Conservation (phyloP, 2,797 vertebrate genomes). For the Xenops minutus region DNA sequence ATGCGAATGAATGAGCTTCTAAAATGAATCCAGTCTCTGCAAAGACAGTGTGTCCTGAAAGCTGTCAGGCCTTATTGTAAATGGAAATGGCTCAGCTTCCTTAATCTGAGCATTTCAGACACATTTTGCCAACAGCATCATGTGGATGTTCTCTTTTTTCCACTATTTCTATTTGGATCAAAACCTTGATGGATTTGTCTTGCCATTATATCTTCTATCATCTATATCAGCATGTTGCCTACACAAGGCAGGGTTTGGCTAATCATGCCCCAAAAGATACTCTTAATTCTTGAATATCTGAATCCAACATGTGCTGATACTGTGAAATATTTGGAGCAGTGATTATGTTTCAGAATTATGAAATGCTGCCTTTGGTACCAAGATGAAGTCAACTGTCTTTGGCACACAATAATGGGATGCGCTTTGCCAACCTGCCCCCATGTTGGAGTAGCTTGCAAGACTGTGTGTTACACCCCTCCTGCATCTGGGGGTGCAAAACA, state of each 20-base stretch:
- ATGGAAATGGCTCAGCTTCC: not conserved
- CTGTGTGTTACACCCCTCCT: rapidly evolving
- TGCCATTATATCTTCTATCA: not conserved
- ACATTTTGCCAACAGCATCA: not conserved
- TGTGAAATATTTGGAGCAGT: not conserved
- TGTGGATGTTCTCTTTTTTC: not conserved
- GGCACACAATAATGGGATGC: not conserved
- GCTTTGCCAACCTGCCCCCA: not conserved
- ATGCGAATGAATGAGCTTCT: not conserved
- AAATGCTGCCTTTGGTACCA: not conserved
- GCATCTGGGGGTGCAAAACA: not conserved
- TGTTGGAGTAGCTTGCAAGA: not conserved
- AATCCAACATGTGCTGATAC: not conserved
- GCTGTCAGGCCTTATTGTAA: not conserved
- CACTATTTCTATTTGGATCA: not conserved
- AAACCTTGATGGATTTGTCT: not conserved
- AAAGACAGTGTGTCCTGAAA: not conserved
- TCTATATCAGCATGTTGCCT: not conserved
- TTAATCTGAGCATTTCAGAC: not conserved
- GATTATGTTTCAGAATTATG: not conserved
- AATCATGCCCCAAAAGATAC: not conserved
- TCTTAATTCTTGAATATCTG: not conserved
- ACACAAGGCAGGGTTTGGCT: not conserved
- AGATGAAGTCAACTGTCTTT: not conserved
- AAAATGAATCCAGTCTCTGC: not conserved